A percentile compares a stretch with the other conserved stretches of the same genome.
Evolutionary conservation across 2,113 vertebrate genomes (phyloP).

Genomic region (Hyaena hyaena): DNA sequence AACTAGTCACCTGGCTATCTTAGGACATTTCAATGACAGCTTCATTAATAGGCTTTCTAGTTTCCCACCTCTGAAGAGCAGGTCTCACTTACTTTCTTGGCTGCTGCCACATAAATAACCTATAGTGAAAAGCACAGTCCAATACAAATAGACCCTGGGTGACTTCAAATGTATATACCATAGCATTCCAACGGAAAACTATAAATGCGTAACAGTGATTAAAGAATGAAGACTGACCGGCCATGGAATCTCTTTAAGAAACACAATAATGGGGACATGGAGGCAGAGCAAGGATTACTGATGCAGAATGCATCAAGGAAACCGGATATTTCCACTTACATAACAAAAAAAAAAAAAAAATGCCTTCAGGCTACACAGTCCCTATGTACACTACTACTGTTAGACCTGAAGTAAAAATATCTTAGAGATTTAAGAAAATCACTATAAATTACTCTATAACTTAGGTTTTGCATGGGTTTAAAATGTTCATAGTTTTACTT

Average conservation of each 20-base stretch:
- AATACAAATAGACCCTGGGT: not conserved
- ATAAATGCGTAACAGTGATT: not conserved
- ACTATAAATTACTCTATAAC: conserved; percentile 38
- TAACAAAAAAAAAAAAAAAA: not conserved
- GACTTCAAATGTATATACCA: not conserved
- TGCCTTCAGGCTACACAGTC: not conserved
- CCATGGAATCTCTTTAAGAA: not conserved
- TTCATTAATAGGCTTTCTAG: not conserved
- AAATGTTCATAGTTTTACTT: conserved; percentile 47
- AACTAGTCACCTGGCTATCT: not conserved
- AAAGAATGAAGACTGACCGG: not conserved
- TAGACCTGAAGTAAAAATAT: conserved; percentile 30
- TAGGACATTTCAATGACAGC: not conserved
- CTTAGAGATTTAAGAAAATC: conserved; percentile 45
- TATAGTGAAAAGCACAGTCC: not conserved
- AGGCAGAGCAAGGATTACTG: not conserved
- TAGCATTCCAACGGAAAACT: not conserved
- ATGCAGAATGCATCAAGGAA: not conserved
- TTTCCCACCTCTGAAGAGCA: not conserved
- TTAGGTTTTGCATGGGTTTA: conserved; percentile 18
- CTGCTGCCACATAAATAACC: not conserved
- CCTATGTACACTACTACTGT: not conserved
- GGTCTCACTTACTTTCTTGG: not conserved
- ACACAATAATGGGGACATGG: not conserved
- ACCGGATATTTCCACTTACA: not conserved